phyloP scores from a whole-genome alignment of 1,140 invertebrate species.

The Meloidogyne chitwoodi region DNA sequence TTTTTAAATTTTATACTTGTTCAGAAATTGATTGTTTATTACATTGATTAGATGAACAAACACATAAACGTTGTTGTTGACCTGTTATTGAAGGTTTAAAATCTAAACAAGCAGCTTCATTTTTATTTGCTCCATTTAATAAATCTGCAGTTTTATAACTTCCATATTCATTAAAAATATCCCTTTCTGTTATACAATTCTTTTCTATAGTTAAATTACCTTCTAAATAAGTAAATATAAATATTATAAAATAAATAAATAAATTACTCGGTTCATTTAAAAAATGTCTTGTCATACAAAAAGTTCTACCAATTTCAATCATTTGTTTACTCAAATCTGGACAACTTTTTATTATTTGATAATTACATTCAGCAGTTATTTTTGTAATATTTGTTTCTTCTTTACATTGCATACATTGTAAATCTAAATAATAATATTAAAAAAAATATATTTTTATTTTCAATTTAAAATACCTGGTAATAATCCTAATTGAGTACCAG shows the following conservation, averaged over 20 bases:
- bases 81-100: neutral
- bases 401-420: constrained; percentile 34
- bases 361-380: constrained; percentile 15
- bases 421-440: constrained; percentile 4
- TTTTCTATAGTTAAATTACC: constrained; percentile 44
- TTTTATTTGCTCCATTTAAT: constrained; percentile 20
- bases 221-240: constrained; percentile 16
- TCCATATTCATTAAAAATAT: constrained; percentile 31
- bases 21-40: constrained; percentile 33
- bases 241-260: neutral
- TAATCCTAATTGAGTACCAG: neutral
- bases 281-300: constrained; percentile 50
- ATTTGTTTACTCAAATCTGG: neutral
- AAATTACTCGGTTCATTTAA: constrained; percentile 23
- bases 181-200: constrained; percentile 42
- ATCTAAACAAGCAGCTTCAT: constrained; percentile 6
- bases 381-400: constrained; percentile 27
- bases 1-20: constrained; percentile 25
- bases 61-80: constrained; percentile 31
- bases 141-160: constrained; percentile 17
- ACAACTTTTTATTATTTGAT: constrained; percentile 27
- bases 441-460: constrained; percentile 1
- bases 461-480: neutral
- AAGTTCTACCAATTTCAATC: constrained; percentile 11
- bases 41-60: constrained; percentile 40